Conservation (phyloP, 2,888 invertebrate species). For the Amphipoea oculea region DNA sequence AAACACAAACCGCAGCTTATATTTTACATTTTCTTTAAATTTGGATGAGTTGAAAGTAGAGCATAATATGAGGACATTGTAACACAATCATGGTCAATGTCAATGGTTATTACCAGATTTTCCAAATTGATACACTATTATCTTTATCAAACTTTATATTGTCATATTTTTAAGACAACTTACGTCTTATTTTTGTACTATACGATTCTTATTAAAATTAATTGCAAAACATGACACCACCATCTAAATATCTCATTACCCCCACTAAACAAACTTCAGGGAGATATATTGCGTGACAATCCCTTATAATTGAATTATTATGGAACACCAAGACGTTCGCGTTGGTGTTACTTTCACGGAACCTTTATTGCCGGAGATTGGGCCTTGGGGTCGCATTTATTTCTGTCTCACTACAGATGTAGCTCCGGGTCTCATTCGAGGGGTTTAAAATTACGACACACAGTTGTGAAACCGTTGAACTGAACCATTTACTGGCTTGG, state of each 20-base stretch:
- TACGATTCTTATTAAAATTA: background rate
- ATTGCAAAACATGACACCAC: background rate
- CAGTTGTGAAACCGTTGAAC: slow-evolving; percentile 9
- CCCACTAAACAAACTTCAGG: slow-evolving; percentile 17
- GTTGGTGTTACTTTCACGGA: slow-evolving; percentile 17
- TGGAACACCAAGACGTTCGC: slow-evolving; percentile 12
- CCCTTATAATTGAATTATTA: slow-evolving; percentile 37
- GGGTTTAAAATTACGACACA: slow-evolving; percentile 30
- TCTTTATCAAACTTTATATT: background rate
- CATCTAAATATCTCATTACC: background rate
- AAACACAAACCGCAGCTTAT: background rate
- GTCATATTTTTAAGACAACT: background rate
- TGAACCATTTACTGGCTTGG: background rate
- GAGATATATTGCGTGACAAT: slow-evolving; percentile 39
- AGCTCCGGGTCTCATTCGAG: slow-evolving; percentile 16
- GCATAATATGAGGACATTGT: background rate
- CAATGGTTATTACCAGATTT: background rate
- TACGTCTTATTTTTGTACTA: background rate
- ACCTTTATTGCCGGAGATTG: slow-evolving; percentile 35
- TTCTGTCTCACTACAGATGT: slow-evolving; percentile 24
- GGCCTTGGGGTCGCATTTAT: slow-evolving; percentile 41
- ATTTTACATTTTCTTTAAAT: background rate
- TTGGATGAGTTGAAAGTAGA: background rate
- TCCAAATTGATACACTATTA: background rate
- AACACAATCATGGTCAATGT: background rate